phyloP scores from a whole-genome alignment of 2,113 vertebrate genomes.

The Aramus guarauna region DNA sequence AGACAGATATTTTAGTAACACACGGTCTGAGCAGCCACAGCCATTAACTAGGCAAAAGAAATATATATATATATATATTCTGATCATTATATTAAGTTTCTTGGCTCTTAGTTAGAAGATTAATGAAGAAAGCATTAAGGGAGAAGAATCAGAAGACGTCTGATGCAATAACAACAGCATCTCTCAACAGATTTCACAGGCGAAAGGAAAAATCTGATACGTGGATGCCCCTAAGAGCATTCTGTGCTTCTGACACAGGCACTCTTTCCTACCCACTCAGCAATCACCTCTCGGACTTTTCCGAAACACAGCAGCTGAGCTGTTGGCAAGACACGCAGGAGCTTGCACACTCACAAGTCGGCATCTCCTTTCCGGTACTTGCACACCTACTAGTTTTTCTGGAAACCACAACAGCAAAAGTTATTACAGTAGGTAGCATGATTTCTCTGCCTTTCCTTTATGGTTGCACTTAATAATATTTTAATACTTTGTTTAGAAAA shows the following conservation, averaged over 20 bases:
- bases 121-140: background rate
- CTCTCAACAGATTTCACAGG: background rate
- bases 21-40: background rate
- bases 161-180: fast-evolving
- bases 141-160: background rate
- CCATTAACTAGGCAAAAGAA: background rate
- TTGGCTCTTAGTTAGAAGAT: background rate
- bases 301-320: background rate
- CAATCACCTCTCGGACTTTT: background rate
- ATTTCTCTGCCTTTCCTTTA: background rate
- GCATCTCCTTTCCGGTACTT: background rate
- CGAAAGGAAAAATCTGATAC: background rate
- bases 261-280: background rate
- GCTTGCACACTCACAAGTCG: background rate
- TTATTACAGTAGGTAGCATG: background rate
- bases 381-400: background rate
- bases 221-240: background rate
- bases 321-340: background rate
- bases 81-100: background rate
- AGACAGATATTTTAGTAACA: background rate
- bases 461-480: background rate
- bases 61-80: background rate
- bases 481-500: background rate
- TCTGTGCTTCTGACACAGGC: background rate
- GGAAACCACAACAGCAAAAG: background rate